phyloP scores from a whole-genome alignment of 2,113 vertebrate species.

The Petaurus breviceps region DNA sequence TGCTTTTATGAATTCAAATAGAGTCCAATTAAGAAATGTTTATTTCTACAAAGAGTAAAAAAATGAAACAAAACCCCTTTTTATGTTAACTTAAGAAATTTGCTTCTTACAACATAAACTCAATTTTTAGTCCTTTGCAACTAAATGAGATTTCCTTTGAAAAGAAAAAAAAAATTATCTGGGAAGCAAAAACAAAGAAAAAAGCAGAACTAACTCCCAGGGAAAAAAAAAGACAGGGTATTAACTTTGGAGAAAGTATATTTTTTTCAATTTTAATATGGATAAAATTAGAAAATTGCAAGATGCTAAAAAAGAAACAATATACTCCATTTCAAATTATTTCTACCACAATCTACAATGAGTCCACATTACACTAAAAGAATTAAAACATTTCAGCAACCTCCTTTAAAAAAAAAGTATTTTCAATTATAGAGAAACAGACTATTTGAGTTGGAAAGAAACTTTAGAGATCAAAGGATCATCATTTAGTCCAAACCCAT shows the following conservation, averaged over 20 bases:
- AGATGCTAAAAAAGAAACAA: slow-evolving; percentile 53
- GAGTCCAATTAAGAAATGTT: background rate
- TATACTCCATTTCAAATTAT: slow-evolving; percentile 65
- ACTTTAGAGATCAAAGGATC: background rate
- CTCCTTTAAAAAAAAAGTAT: slow-evolving; percentile 60
- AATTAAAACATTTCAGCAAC: slow-evolving; percentile 56
- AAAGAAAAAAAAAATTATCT: slow-evolving; percentile 46
- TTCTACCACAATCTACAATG: slow-evolving; percentile 52
- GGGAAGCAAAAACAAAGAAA: background rate
- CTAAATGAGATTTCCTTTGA: slow-evolving; percentile 60
- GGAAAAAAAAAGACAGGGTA: slow-evolving; percentile 47
- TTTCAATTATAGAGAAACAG: slow-evolving; percentile 45
- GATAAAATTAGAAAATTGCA: slow-evolving; percentile 50
- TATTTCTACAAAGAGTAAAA: background rate
- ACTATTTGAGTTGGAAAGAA: background rate
- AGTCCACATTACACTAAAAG: background rate
- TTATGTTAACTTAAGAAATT: slow-evolving; percentile 49
- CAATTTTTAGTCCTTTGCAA: slow-evolving; percentile 56
- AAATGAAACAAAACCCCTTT: slow-evolving; percentile 36
- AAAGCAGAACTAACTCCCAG: slow-evolving; percentile 22
- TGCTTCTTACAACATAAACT: slow-evolving; percentile 53
- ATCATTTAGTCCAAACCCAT: background rate
- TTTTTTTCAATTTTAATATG: slow-evolving; percentile 42
- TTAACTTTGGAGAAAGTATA: background rate
- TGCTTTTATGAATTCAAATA: slow-evolving; percentile 14